phyloP scores from a whole-genome alignment of 2,113 vertebrate genomes.

The Sitta europaea region DNA sequence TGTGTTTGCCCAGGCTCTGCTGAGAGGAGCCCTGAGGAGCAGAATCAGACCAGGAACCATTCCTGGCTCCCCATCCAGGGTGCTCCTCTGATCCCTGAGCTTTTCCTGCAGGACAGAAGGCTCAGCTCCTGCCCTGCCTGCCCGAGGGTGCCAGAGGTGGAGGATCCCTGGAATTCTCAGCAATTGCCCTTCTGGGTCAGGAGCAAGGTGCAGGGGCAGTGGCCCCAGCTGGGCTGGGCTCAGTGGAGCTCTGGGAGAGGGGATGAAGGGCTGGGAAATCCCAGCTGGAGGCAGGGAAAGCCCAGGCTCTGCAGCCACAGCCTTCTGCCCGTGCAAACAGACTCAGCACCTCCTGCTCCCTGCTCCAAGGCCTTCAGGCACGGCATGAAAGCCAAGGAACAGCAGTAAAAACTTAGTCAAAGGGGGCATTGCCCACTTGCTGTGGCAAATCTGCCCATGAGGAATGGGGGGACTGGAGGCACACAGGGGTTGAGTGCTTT shows the following conservation, averaged over 20 bases:
- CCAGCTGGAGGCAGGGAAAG: neutral
- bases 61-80: neutral
- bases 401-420: neutral
- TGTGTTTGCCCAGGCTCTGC: neutral
- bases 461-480: too few species aligned
- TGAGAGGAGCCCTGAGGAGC: neutral
- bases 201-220: neutral
- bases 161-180: neutral
- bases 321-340: neutral
- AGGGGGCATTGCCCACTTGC: accelerated
- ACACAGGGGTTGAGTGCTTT: accelerated
- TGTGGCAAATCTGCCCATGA: neutral
- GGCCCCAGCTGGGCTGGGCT: neutral
- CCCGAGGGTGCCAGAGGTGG: neutral
- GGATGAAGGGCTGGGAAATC: neutral
- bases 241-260: neutral
- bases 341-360: neutral
- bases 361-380: neutral
- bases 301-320: neutral
- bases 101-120: neutral
- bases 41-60: neutral
- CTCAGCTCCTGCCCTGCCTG: neutral
- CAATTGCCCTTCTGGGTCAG: neutral
- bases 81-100: neutral
- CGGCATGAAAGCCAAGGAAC: neutral